Conservation (phyloP, 2,888 invertebrate genomes). For the Cataglyphis cursor region DNA sequence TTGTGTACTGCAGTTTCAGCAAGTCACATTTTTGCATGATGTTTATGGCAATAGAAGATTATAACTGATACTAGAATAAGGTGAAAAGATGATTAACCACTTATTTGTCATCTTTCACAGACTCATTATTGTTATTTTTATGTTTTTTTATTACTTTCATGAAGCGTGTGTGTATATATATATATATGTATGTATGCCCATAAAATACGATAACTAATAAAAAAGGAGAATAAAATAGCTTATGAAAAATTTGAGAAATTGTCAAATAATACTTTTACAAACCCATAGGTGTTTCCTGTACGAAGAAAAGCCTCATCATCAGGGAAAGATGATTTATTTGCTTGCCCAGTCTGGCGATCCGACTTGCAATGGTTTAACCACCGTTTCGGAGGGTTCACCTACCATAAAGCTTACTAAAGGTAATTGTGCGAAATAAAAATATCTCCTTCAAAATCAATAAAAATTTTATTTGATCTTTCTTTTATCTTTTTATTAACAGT, state of each 20-base stretch:
- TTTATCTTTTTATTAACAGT: constrained; percentile 87
- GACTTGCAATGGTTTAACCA: constrained; percentile 92
- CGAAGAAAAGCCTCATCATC: constrained; percentile 87
- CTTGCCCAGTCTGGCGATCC: constrained; percentile 94
- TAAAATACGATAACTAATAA: neutral
- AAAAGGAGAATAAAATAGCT: neutral
- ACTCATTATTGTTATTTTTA: neutral
- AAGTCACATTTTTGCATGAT: constrained; percentile 10
- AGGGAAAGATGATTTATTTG: constrained; percentile 88
- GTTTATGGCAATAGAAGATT: neutral
- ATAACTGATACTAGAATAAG: neutral
- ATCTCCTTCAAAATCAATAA: neutral
- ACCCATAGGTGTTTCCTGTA: constrained; percentile 92
- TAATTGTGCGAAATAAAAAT: constrained; percentile 79
- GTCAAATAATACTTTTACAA: neutral
- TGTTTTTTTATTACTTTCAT: neutral
- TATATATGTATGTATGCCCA: neutral
- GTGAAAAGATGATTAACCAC: constrained; percentile 34
- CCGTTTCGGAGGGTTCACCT: constrained; percentile 92
- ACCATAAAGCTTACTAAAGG: constrained; percentile 93
- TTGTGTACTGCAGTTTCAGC: constrained; percentile 11
- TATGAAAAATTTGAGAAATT: neutral
- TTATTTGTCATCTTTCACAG: constrained; percentile 46
- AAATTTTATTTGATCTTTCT: neutral
- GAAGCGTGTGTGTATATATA: neutral